Conservation (phyloP, 2,888 invertebrate genomes). For the Aspidapion aeneum region DNA sequence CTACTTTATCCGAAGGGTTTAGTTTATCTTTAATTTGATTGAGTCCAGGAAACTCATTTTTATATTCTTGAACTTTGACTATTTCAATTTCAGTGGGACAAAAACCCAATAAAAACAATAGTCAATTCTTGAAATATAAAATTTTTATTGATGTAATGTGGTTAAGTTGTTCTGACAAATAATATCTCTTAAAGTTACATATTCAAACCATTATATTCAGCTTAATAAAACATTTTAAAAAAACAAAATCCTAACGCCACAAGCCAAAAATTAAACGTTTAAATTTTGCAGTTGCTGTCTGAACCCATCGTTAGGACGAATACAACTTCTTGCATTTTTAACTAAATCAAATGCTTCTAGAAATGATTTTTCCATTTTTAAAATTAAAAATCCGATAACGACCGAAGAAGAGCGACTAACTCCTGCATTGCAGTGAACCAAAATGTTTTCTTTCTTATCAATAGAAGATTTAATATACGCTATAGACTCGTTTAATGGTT, state of each 20-base stretch:
- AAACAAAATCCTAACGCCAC: background rate
- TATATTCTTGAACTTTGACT: too few relatives aligned
- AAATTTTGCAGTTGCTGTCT: conserved; percentile 55
- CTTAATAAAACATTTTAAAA: background rate
- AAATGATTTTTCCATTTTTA: conserved; percentile 54
- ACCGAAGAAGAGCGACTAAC: conserved; percentile 81
- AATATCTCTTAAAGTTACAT: background rate
- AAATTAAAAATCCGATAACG: conserved; percentile 79
- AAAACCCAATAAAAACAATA: too few relatives aligned
- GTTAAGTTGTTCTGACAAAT: background rate
- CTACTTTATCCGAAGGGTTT: conserved; percentile 62
- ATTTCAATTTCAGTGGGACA: too few relatives aligned
- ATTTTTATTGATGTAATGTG: background rate
- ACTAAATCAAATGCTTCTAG: conserved; percentile 64
- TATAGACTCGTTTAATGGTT: conserved; percentile 54
- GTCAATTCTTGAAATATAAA: background rate
- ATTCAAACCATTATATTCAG: background rate
- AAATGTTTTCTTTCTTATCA: conserved; percentile 47
- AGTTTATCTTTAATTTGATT: conserved; percentile 54
- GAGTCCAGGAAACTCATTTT: conserved; percentile 64
- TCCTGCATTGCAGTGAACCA: conserved; percentile 92
- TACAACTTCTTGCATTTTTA: conserved; percentile 62
- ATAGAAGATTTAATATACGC: conserved; percentile 60
- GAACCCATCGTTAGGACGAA: conserved; percentile 82
- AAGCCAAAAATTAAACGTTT: too few relatives aligned